Conservation (phyloP, 2,113 vertebrate genomes). For the Callopanchax toddi region DNA sequence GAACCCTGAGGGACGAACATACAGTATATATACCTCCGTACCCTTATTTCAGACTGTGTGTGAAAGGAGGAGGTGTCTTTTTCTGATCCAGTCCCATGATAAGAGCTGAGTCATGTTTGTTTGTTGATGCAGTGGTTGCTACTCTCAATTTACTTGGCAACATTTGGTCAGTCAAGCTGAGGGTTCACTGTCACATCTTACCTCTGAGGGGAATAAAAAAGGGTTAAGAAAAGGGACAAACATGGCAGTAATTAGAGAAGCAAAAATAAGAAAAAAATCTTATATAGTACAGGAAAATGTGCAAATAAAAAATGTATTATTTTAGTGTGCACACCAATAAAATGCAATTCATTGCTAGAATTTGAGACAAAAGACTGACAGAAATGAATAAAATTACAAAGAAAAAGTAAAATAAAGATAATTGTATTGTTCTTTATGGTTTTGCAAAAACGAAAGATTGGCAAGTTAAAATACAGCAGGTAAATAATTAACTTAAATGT, state of each 20-base stretch:
- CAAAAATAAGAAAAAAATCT: background rate
- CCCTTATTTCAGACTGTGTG: too few relatives aligned
- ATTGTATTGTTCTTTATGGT: too few relatives aligned
- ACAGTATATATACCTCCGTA: too few relatives aligned
- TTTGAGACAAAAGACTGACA: too few relatives aligned
- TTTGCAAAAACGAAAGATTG: too few relatives aligned
- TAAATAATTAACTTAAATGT: too few relatives aligned
- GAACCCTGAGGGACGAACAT: too few relatives aligned
- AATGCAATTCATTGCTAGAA: too few relatives aligned
- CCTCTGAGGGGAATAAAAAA: constrained; percentile 67
- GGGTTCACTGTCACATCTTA: constrained; percentile 80
- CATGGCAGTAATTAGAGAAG: too few relatives aligned
- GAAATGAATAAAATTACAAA: background rate
- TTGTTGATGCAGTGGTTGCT: constrained; percentile 58
- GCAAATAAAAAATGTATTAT: background rate
- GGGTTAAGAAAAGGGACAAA: background rate
- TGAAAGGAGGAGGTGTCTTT: constrained; percentile 1
- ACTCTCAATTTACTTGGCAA: constrained; percentile 55
- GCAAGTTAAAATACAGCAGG: too few relatives aligned
- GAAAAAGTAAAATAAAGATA: too few relatives aligned
- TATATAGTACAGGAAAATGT: background rate
- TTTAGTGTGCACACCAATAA: too few relatives aligned
- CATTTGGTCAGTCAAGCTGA: constrained; percentile 59
- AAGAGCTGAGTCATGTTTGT: constrained; percentile 48
- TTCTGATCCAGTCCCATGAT: constrained; percentile 1